Conservation (phyloP, 2,113 vertebrate species). For the Holacanthus passer region DNA sequence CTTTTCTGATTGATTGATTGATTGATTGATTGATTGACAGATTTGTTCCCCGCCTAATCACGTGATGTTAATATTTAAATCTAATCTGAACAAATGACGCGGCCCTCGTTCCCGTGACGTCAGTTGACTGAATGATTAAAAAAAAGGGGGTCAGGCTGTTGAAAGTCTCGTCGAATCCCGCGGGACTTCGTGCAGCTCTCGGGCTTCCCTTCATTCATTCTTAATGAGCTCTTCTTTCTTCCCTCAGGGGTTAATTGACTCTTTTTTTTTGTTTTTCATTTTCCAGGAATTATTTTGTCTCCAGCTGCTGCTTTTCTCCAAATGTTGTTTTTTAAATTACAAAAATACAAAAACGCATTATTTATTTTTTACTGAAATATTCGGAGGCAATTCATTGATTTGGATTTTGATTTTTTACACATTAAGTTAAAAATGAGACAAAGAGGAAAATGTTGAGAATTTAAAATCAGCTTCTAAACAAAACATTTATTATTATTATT, state of each 20-base stretch:
- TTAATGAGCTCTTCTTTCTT: conserved; percentile 62
- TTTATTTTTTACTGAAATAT: neutral
- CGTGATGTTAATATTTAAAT: neutral
- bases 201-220: conserved; percentile 59
- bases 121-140: neutral
- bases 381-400: neutral
- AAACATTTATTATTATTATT: neutral
- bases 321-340: neutral
- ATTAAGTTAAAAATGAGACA: neutral
- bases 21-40: too few species aligned
- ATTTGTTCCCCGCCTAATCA: too few species aligned
- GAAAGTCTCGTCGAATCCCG: conserved; percentile 36
- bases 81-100: neutral
- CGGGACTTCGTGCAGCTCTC: conserved; percentile 47
- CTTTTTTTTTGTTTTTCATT: neutral
- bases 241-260: conserved; percentile 32
- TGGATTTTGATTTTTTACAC: neutral
- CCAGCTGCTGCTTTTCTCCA: neutral
- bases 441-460: neutral
- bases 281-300: conserved; percentile 20
- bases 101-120: neutral
- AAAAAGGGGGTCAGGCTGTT: conserved; percentile 17
- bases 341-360: neutral
- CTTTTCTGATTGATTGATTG: too few species aligned
- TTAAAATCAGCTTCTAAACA: neutral